phyloP scores from a whole-genome alignment of 2,888 invertebrate genomes.

The Colostygia pectinataria region DNA sequence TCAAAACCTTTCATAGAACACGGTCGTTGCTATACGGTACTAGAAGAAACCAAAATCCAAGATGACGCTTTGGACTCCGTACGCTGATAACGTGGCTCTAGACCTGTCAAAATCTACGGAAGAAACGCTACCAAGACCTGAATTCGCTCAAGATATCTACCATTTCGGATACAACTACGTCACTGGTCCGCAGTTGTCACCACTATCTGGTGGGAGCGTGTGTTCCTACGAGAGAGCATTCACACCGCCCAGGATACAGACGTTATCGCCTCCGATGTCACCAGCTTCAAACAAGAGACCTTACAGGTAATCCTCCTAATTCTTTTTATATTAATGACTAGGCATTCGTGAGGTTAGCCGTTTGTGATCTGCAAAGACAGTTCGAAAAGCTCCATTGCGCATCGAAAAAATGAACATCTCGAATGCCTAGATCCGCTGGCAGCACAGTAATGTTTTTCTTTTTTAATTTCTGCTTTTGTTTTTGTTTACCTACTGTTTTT shows the following conservation, averaged over 20 bases:
- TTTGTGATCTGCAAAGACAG: too few relatives aligned
- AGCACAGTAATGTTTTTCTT: too few relatives aligned
- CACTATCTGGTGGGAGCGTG: constrained; percentile 41
- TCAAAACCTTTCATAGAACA: neutral
- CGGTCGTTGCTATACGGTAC: too few relatives aligned
- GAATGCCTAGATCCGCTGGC: too few relatives aligned
- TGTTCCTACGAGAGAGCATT: constrained; percentile 39
- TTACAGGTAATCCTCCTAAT: too few relatives aligned
- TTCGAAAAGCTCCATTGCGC: too few relatives aligned
- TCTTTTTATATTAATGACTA: too few relatives aligned
- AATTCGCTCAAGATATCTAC: constrained; percentile 23
- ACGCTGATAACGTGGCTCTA: constrained; percentile 55
- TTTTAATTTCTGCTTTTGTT: too few relatives aligned
- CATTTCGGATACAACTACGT: constrained; percentile 37
- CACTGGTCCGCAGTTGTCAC: constrained; percentile 42
- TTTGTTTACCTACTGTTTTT: too few relatives aligned
- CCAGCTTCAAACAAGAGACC: constrained; percentile 38
- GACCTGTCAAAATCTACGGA: constrained; percentile 52
- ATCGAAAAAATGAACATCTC: too few relatives aligned
- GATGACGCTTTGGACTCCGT: constrained; percentile 72
- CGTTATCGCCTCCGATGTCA: constrained; percentile 45
- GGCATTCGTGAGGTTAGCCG: too few relatives aligned
- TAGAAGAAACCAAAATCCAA: constrained; percentile 16
- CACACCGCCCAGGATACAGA: constrained; percentile 25
- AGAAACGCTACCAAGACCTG: constrained; percentile 13